Evolutionary conservation across 2,888 invertebrate genomes (phyloP), one percentile per base, ranked within the genome.

Genomic region (Mythimna vitellina): DNA sequence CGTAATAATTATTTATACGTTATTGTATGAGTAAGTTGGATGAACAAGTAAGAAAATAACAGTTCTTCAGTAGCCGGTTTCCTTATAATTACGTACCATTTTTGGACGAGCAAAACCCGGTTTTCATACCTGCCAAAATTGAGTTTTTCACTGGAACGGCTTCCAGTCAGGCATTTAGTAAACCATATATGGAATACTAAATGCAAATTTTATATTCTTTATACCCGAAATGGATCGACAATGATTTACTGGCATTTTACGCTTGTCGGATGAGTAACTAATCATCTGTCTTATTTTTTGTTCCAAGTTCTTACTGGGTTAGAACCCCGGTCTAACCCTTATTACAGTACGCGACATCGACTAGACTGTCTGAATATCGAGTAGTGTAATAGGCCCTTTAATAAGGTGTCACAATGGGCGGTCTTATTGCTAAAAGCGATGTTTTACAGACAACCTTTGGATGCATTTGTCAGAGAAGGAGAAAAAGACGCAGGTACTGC

Each of bases 231-330:
- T 53, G 70, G 42, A 42, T 76, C 17, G 32, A 60, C 60, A 63
- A 76, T 69, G 29, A 81, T 67, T 73, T 54, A 65, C 8, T 38
- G 14, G 4, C 3, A 14, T 71, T 56, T 75, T 58, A 56, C 61
- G 22, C 7, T 65, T 29, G 29, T 29, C 29, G 29, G 29, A 29
- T 29, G 29, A 29, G 3, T 29, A 29, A 29, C 3, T 29, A 29
- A 29, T 29, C 29, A 29, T n/a, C n/a, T n/a, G n/a, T n/a, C n/a
- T n/a, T n/a, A n/a, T n/a, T n/a, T n/a, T n/a, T n/a, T n/a, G n/a
- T n/a, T n/a, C n/a, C n/a, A n/a, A n/a, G n/a, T n/a, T n/a, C n/a
- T n/a, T n/a, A n/a, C n/a, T n/a, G n/a, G n/a, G n/a, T n/a, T n/a
- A n/a, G n/a, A n/a, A n/a, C n/a, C n/a, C n/a, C n/a, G n/a, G n/a